A percentile compares a stretch with the other conserved stretches of the same genome.
These are phyloP conservation scores for Halichoerus grypus DNA, from an alignment of 2,113 vertebrate species.

Conservation along the genomic window DNA sequence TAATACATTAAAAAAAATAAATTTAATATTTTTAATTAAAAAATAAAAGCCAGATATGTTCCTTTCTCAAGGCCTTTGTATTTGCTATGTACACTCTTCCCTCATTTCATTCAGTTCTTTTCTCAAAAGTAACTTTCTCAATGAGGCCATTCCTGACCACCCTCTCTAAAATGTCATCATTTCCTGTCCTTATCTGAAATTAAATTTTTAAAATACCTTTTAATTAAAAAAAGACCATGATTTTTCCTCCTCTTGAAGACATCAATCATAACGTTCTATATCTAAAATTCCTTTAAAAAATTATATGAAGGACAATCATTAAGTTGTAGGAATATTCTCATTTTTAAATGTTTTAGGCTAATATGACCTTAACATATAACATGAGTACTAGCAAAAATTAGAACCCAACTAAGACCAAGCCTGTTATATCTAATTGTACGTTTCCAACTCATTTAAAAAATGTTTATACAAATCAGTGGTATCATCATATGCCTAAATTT, in stretches of 20 bases:
- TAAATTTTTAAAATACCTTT: neutral
- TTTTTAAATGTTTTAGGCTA: neutral
- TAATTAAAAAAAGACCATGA: neutral
- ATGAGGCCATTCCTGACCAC: neutral
- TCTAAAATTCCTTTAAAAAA: neutral
- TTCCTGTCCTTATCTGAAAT: neutral
- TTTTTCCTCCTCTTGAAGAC: neutral
- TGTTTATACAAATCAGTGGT: neutral
- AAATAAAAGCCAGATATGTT: neutral
- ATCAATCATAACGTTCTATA: neutral
- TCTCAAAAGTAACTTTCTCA: conserved; percentile 3
- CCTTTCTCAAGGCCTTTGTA: neutral
- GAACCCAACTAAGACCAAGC: neutral
- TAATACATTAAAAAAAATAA: neutral
- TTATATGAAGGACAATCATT: neutral
- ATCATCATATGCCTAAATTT: neutral
- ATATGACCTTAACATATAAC: neutral
- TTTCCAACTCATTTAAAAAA: neutral
- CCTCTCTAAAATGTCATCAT: neutral
- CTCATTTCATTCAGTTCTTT: neutral
- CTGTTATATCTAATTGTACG: neutral
- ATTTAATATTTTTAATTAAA: neutral
- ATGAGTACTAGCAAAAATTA: neutral
- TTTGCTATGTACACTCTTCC: neutral
- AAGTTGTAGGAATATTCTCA: neutral